Conservation (phyloP, 2,888 invertebrate genomes). For the Agelastica alni region DNA sequence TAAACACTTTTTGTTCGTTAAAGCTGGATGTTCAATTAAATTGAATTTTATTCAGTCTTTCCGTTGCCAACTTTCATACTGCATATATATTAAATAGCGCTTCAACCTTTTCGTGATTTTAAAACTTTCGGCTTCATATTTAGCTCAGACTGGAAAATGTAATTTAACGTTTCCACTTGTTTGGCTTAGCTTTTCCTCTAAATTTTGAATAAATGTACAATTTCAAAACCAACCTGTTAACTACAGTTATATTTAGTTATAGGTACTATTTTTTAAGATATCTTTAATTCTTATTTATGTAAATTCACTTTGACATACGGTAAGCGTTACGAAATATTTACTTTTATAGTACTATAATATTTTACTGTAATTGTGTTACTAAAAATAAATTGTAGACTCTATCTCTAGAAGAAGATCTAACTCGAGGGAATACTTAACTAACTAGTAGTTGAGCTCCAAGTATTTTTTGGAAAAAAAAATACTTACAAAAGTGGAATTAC, state of each 20-base stretch:
- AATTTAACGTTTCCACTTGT: slow-evolving; percentile 14
- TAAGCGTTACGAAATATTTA: no score
- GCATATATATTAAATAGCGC: slow-evolving; percentile 12
- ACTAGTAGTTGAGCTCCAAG: no score
- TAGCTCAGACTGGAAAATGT: slow-evolving; percentile 8
- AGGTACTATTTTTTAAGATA: no score
- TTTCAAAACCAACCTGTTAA: slow-evolving; percentile 4
- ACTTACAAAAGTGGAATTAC: no score
- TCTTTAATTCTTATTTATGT: no score
- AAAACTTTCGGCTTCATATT: slow-evolving; percentile 6
- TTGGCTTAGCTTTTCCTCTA: slow-evolving; percentile 3
- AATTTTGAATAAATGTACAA: slow-evolving; percentile 10
- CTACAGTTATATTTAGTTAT: slow-evolving; percentile 10
- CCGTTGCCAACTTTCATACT: slow-evolving; percentile 1
- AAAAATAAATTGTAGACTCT: no score
- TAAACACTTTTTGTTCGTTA: slow-evolving; percentile 14
- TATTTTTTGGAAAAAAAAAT: no score
- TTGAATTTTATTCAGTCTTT: slow-evolving; percentile 10
- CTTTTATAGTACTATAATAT: no score
- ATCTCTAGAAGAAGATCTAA: no score
- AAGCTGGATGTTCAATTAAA: slow-evolving; percentile 19
- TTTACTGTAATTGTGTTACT: no score
- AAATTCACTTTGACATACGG: no score
- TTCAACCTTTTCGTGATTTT: not conserved
- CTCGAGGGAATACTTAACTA: no score